Evolutionary conservation across 2,888 invertebrate genomes (phyloP), one percentile per base, ranked within the genome.

Genomic region (Entomobrya proxima): DNA sequence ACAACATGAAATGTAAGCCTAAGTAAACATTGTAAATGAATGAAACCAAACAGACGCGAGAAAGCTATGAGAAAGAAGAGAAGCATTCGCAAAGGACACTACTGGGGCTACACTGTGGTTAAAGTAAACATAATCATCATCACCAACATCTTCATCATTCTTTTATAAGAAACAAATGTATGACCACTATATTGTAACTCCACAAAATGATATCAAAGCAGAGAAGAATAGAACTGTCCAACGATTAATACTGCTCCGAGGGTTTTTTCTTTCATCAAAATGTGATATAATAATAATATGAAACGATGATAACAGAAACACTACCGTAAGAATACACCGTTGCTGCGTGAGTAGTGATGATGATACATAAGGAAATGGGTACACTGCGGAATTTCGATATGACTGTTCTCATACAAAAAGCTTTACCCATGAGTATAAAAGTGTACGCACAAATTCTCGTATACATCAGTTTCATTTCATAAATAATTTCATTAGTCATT

Each of bases 401-500:
- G 30, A 72, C 27, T 11, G 27, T 37, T 7, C 40, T n/a, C n/a
- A n/a, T n/a, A n/a, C n/a, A n/a, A n/a, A n/a, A n/a, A n/a, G 32
- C 27, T 27, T 1, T 27, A 13, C 13, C 27, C 24, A 55, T 13
- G 61, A 27, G 30, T n/a, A 37, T 11, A 30, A 37, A 67, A 40
- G 18, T 32, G 52, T 27, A 15, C 18, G 18, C 32, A 27, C 27
- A 15, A 58, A 58, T 21, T 15, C 27, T 27, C 47, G 72, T 15
- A 35, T 27, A n/a, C n/a, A 77, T 61, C 61, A 61, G 61, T 44
- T 44, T 61, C 61, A 40, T 61, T 77, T 32, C 58, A 78, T 78
- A 78, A 61, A 50, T 78, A 78, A 78, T 78, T 78, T 37, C 78
- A 78, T 78, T 78, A 78, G 78, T 78, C 64, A 64, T 64, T 35